Conservation (phyloP, 2,888 invertebrate species). For the Eutolmus rufibarbis region DNA sequence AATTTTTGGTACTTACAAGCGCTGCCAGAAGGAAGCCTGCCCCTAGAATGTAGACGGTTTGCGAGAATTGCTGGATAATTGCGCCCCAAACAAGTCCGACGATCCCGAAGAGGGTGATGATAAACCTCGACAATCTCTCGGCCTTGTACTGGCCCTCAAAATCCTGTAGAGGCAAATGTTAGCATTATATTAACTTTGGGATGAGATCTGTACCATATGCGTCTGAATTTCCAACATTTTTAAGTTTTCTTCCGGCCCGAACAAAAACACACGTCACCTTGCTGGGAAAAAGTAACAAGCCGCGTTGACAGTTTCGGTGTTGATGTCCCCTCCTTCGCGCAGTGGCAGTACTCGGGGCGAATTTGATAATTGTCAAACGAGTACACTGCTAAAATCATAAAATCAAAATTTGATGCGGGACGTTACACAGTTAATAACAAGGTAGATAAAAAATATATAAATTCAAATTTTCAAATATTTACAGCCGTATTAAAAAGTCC, state of each 20-base stretch:
- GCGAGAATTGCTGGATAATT: constrained; percentile 93
- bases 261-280: constrained; percentile 3
- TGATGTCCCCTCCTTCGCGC: not conserved
- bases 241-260: not conserved
- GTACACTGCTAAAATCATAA: not conserved
- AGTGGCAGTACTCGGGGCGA: not conserved
- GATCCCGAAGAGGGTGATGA: constrained; percentile 88
- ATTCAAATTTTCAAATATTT: no score
- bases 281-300: not conserved
- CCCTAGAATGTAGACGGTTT: constrained; percentile 90
- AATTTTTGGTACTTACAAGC: constrained; percentile 65
- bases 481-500: no score
- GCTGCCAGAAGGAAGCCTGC: constrained; percentile 90
- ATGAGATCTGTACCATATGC: constrained; percentile 58
- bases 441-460: no score
- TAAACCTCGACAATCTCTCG: constrained; percentile 86
- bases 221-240: constrained; percentile 61
- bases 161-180: constrained; percentile 67
- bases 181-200: not conserved
- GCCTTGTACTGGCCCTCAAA: constrained; percentile 91
- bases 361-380: not conserved
- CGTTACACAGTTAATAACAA: no score
- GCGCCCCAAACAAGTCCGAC: constrained; percentile 94
- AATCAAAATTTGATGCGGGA: not conserved
- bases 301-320: not conserved